Base-by-base conservation (phyloP, 2,888 invertebrate genomes). In the Cremastinae sp. region DNA sequence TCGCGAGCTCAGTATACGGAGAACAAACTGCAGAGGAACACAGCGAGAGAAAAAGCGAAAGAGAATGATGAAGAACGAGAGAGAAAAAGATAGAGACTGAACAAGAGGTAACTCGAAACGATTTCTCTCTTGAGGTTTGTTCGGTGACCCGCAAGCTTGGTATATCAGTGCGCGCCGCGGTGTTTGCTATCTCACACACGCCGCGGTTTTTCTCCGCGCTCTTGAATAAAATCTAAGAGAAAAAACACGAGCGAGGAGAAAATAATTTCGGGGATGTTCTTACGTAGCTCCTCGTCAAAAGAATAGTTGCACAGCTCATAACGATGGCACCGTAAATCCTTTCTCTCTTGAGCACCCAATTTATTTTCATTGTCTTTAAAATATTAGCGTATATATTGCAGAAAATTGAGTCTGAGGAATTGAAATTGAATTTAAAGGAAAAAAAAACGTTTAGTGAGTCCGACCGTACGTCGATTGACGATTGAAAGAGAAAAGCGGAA, bases 401-500 rank as follows among this genome's bases (percentile, higher is more conserved):
- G 16, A 43, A 53, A 53, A 74, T 64, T 64, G 53, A 47, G 41
- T 56, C 12, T 43, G 37, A 49, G 18, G 5, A 47, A 37, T 9
- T 20, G 43, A n/a, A 20, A 12, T n/a, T n/a, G n/a, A n/a, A n/a
- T n/a, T n/a, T n/a, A n/a, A n/a, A 9, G 2, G 9, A 9, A 9
- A 12, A 41, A 58, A 41, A 59, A 55, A 51, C 41, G 51, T 56
- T 61, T 22, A 47, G 53, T 59, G 12, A 41, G 37, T 62, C 51
- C 20, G 66, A n/a, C 7, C 55, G 68, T 12, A 56, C 37, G 45
- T 55, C 49, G 20, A 37, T 37, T 59, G 47, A 35, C 45, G 75
- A 75, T 71, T 35, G 71, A 56, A 20, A 71, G 66, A 75, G 61
- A 62, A 51, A 56, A 59, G 65, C 56, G 20, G 51, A 35, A 51